phyloP scores from a whole-genome alignment of 2,797 vertebrate species.

The Geotrypetes seraphini region DNA sequence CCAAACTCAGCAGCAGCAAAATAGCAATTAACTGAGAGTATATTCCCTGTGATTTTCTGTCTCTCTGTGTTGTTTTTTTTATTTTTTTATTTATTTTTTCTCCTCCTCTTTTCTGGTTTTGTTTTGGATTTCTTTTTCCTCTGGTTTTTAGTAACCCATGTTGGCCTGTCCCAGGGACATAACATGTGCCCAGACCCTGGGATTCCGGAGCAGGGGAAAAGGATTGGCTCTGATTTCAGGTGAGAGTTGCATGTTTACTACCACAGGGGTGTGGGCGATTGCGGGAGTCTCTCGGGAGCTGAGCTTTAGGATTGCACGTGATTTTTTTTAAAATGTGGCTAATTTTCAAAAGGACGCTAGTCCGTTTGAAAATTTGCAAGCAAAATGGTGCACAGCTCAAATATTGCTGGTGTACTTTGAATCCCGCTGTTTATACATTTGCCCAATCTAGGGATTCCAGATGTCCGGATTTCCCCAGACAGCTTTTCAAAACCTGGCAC shows the following conservation, averaged over 20 bases:
- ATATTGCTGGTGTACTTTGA: too few relatives aligned
- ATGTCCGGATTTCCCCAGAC: too few relatives aligned
- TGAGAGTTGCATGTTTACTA: conserved; percentile 46
- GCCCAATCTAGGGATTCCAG: too few relatives aligned
- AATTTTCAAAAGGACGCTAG: too few relatives aligned
- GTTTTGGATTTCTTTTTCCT: conserved; percentile 45
- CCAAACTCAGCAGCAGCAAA: conserved; percentile 26
- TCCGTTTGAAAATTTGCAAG: too few relatives aligned
- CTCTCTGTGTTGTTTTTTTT: conserved; percentile 61
- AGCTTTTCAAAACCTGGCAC: too few relatives aligned
- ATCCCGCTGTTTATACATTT: too few relatives aligned
- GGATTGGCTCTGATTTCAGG: conserved; percentile 97
- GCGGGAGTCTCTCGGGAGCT: background rate
- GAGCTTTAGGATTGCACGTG: too few relatives aligned
- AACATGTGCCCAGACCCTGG: conserved; percentile 98
- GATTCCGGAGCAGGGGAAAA: conserved; percentile 93
- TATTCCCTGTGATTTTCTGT: conserved; percentile 36
- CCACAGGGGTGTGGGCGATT: conserved; percentile 10
- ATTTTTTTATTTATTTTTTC: too few relatives aligned
- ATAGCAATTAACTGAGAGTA: conserved; percentile 5
- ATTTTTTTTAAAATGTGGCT: too few relatives aligned
- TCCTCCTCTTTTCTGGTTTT: conserved; percentile 32
- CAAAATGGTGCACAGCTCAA: too few relatives aligned
- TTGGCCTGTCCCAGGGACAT: conserved; percentile 95
- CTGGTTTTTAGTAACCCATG: conserved; percentile 87